Evolutionary conservation across 1,140 invertebrate species (phyloP), one percentile per base, ranked within the genome.

Genomic region (Microplitis demolitor): DNA sequence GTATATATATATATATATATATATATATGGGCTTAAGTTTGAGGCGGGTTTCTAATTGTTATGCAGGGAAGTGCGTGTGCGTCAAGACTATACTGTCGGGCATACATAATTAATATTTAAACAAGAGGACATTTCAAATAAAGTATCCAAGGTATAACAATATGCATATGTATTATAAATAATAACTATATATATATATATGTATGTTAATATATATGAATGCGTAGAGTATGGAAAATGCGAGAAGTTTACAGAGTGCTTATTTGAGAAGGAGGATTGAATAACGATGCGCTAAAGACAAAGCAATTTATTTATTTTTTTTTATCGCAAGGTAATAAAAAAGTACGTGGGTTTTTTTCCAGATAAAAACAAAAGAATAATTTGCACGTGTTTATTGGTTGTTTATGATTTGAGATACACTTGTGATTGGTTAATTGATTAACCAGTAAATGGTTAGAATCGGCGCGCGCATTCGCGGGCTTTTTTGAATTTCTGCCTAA

Each of bases 91-190:
- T 60, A 68, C 73, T 78, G 74, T 80, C 80, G 75, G 78, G 80
- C 80, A 84, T 84, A 81, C 83, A 85, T 85, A 85, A 85, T 84
- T 83, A 84, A 85, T 84, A 85, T 84, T 84, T 82, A 81, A 85
- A 80, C 77, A 82, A 83, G 79, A 35, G 39, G 39, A 45, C 39
- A 45, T 45, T 11, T 45, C 39, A 11, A 45, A 45, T 45, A 45
- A 45, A 45, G 39, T 45, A 45, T 45, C 39, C 11, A 5, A 45
- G 39, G 11, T 9, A 34, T 33, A 14, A 64, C 70, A 76, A 45
- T 64, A 64, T n/a, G 34, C 62, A 11, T 14, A 39, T 11, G 13
- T 13, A 39, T 13, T 35, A 64, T 62, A 35, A 33, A 62, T 56
- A 31, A 33, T 56, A 61, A 8, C 14, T 11, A 33, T 61, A 61